phyloP scores from a whole-genome alignment of 2,888 invertebrate species.

The Brachyptera putata region DNA sequence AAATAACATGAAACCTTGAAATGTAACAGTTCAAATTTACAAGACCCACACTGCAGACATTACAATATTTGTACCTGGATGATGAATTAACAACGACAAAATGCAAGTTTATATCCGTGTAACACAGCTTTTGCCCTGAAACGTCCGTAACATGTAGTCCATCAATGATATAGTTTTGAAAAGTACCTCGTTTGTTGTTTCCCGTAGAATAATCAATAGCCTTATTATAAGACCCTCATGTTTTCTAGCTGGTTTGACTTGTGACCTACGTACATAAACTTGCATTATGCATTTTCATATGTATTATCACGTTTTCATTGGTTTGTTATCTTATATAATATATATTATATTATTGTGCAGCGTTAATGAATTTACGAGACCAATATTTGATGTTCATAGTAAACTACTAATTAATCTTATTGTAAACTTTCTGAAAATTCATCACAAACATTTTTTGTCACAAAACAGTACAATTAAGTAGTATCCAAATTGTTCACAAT shows the following conservation, averaged over 20 bases:
- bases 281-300: background rate
- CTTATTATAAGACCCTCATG: no score
- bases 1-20: no score
- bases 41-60: no score
- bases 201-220: no score
- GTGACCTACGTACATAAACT: background rate
- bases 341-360: conserved; percentile 13
- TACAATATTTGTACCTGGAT: no score
- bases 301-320: background rate
- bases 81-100: no score
- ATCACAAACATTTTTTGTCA: background rate
- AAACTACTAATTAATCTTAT: background rate
- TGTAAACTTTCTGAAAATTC: conserved; percentile 9
- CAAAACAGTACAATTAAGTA: conserved; percentile 16
- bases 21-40: no score
- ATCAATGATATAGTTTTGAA: no score
- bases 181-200: no score
- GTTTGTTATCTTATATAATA: conserved; percentile 10
- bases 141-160: no score
- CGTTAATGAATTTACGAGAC: background rate
- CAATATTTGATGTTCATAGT: conserved; percentile 8
- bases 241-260: background rate
- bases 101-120: no score
- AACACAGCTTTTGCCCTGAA: no score
- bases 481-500: conserved; percentile 15